Percentiles rank a stretch among this genome's conserved stretches.
Conservation (phyloP, 35 echinoderm and acorn worm species). For the Heliocidaris tuberculata region DNA sequence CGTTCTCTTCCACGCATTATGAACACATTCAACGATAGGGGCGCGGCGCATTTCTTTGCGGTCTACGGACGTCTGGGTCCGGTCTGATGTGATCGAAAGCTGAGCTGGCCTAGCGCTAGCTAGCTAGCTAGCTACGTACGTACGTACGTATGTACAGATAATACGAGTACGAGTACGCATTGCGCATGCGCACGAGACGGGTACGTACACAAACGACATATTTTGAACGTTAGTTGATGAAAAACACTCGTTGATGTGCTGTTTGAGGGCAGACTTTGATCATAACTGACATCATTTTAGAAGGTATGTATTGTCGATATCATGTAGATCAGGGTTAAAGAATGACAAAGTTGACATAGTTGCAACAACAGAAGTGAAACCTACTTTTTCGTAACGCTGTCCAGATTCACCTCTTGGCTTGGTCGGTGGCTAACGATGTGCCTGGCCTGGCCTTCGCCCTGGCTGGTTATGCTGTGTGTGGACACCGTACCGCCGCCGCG, state of each 20-base stretch:
- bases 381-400: neutral
- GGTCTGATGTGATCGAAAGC: too few relatives aligned
- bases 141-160: too few relatives aligned
- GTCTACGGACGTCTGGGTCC: too few relatives aligned
- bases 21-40: neutral
- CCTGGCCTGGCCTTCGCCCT: neutral
- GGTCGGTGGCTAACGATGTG: neutral
- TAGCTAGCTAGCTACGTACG: too few relatives aligned
- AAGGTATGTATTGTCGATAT: neutral
- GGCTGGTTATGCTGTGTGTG: neutral
- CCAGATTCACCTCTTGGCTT: neutral
- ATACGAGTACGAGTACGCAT: neutral
- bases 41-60: neutral
- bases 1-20: too few relatives aligned
- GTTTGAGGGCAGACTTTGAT: neutral
- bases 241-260: neutral
- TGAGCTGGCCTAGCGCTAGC: too few relatives aligned
- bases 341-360: neutral
- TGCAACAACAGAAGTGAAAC: neutral
- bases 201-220: slow-evolving; percentile 13
- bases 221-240: neutral
- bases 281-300: neutral
- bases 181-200: neutral
- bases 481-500: neutral
- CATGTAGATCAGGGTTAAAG: neutral